Evolutionary conservation across 1,140 invertebrate species (phyloP).

Genomic region (Drosophila pruinosa): DNA sequence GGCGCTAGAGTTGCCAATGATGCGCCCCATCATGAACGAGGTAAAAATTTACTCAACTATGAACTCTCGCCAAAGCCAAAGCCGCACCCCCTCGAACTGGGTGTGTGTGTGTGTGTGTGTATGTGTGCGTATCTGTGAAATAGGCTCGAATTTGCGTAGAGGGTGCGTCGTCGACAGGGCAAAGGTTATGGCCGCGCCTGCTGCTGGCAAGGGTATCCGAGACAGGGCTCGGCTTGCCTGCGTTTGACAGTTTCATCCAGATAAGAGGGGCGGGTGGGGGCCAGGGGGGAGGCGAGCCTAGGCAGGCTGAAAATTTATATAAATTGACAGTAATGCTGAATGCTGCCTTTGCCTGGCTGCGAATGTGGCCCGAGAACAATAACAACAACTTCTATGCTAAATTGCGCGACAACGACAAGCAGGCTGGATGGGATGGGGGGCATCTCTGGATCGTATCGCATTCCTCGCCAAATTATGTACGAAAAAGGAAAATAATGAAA

Average conservation of each 20-base stretch:
- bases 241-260: conserved; percentile 48
- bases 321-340: conserved; percentile 77
- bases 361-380: conserved; percentile 26
- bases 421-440: neutral
- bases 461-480: conserved; percentile 74
- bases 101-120: conserved; percentile 23
- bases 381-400: conserved; percentile 57
- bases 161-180: conserved; percentile 40
- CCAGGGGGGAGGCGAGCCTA: neutral
- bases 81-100: neutral
- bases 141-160: conserved; percentile 74
- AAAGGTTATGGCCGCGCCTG: conserved; percentile 63
- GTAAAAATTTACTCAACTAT: conserved; percentile 81
- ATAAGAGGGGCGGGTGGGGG: conserved; percentile 1
- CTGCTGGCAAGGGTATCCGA: conserved; percentile 57
- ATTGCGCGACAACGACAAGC: conserved; percentile 55
- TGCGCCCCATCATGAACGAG: conserved; percentile 61
- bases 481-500: conserved; percentile 76
- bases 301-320: conserved; percentile 70
- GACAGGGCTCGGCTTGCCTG: conserved; percentile 20
- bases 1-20: conserved; percentile 42
- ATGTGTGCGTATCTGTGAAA: conserved; percentile 48
- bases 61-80: conserved; percentile 42
- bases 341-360: conserved; percentile 25
- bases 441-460: conserved; percentile 47